Base-by-base conservation (phyloP, 2,888 invertebrate genomes). In the Cryptocheilus praepositus region DNA sequence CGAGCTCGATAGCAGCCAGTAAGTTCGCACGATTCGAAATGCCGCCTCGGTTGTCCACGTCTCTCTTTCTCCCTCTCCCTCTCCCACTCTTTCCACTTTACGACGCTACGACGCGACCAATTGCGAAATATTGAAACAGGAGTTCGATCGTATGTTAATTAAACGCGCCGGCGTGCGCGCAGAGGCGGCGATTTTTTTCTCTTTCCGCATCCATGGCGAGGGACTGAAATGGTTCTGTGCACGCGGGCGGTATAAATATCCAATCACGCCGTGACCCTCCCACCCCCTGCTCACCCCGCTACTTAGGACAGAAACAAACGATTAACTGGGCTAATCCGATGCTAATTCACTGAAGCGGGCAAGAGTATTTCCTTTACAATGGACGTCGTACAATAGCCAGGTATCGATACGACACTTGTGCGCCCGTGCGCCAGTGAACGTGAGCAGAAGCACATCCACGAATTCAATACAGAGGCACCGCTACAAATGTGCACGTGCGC, bases 301-400 rank as follows among this genome's bases (percentile, higher is more conserved):
- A 13, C 49, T 67, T 61, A 55, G 49, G 61, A 69, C 71, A 75
- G 75, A 69, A 62, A 71, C 66, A 67, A 67, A 53, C 68, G 61
- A 60, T 79, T 77, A 84, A 84, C 83, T 85, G 81, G 83, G 81
- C 81, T 85, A 86, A 85, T 83, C 81, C 76, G 67, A 85, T 84
- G 85, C 82, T 84, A 84, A 86, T 86, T 84, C 80, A 77, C 85
- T 83, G 82, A 85, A 79, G 81, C 74, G 72, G 76, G 74, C 80
- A 72, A 74, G 71, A 74, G 76, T 81, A 80, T 81, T 74, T 76
- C 74, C 79, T 79, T 78, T 68, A 82, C 82, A 83, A 84, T 83
- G 73, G 82, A 76, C 76, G 81, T 81, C 77, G 74, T 74, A 67
- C 57, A 66, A 36, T 36, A 11, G 36, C 13, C 8, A 7, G 36